Evolutionary conservation across 2,888 invertebrate species (phyloP).

Genomic region (Parochlus steinenii): DNA sequence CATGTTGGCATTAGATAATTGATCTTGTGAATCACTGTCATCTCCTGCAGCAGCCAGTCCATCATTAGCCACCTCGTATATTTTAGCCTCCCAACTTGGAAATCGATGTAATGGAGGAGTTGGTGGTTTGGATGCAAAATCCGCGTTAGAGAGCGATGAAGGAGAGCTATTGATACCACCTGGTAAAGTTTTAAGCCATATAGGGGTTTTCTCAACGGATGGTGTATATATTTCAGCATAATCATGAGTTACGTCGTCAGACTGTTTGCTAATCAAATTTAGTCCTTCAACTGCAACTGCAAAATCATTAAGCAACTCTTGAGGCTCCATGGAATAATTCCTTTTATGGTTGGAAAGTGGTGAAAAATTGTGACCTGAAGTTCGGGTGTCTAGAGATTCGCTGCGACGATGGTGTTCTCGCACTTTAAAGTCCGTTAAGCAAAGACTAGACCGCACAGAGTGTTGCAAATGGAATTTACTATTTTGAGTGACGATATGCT

Average conservation of each 20-base stretch:
- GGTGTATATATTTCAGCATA: constrained; percentile 92
- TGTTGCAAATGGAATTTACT: constrained; percentile 34
- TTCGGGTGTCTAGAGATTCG: constrained; percentile 29
- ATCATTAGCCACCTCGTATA: constrained; percentile 68
- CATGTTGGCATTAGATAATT: constrained; percentile 16
- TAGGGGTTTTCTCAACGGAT: constrained; percentile 54
- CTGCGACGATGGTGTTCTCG: constrained; percentile 20
- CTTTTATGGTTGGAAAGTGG: constrained; percentile 23
- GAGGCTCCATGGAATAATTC: constrained; percentile 31
- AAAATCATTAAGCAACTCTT: constrained; percentile 34
- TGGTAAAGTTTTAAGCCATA: constrained; percentile 37
- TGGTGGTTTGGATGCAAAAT: constrained; percentile 44
- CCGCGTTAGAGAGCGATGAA: constrained; percentile 26
- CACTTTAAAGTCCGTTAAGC: constrained; percentile 18
- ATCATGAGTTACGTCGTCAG: constrained; percentile 53
- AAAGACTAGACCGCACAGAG: constrained; percentile 27
- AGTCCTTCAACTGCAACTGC: constrained; percentile 38
- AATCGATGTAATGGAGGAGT: constrained; percentile 84
- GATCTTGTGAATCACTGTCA: constrained; percentile 26
- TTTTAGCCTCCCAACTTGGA: constrained; percentile 91
- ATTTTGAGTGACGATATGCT: constrained; percentile 67
- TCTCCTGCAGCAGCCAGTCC: constrained; percentile 34
- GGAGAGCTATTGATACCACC: constrained; percentile 38
- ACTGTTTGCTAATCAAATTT: constrained; percentile 42
- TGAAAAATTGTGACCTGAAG: constrained; percentile 18